These are phyloP conservation scores for Andrena bucephala DNA, from an alignment of 2,888 invertebrate species.

Conservation along the genomic window DNA sequence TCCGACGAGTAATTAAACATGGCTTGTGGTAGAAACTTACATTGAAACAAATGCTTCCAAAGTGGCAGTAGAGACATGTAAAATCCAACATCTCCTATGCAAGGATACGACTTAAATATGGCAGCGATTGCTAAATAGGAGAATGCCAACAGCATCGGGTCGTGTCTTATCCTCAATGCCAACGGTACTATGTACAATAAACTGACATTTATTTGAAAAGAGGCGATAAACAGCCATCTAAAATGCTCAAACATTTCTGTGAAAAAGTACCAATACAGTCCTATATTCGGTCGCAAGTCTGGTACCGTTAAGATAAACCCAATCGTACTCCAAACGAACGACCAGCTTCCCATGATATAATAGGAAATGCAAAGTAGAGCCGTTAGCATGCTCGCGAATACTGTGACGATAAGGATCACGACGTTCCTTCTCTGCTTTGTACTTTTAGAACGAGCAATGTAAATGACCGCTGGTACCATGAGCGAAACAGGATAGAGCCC, in stretches of 20 bases:
- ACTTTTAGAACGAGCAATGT: constrained; percentile 87
- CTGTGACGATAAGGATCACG: constrained; percentile 85
- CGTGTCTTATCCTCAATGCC: constrained; percentile 91
- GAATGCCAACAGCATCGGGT: constrained; percentile 92
- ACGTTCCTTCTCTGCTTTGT: constrained; percentile 86
- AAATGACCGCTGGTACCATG: constrained; percentile 92
- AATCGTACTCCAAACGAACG: constrained; percentile 82
- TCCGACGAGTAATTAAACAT: constrained; percentile 86
- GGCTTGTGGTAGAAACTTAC: constrained; percentile 87
- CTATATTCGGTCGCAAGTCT: constrained; percentile 98
- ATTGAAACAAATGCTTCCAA: constrained; percentile 95
- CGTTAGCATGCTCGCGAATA: constrained; percentile 86
- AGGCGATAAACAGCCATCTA: constrained; percentile 96
- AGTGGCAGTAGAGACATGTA: constrained; percentile 95
- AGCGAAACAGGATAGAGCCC: constrained; percentile 93
- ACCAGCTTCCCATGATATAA: constrained; percentile 88
- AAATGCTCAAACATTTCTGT: constrained; percentile 99
- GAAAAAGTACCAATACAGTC: constrained; percentile 99
- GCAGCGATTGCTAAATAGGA: constrained; percentile 93
- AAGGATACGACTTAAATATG: constrained; percentile 98
- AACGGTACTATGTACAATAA: constrained; percentile 96
- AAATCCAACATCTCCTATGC: constrained; percentile 97
- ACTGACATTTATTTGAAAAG: constrained; percentile 98
- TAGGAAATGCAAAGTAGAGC: constrained; percentile 88
- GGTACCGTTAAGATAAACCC: constrained; percentile 93